Evolutionary conservation across 2,888 invertebrate species (phyloP).

Genomic region (Conistra vaccinii): DNA sequence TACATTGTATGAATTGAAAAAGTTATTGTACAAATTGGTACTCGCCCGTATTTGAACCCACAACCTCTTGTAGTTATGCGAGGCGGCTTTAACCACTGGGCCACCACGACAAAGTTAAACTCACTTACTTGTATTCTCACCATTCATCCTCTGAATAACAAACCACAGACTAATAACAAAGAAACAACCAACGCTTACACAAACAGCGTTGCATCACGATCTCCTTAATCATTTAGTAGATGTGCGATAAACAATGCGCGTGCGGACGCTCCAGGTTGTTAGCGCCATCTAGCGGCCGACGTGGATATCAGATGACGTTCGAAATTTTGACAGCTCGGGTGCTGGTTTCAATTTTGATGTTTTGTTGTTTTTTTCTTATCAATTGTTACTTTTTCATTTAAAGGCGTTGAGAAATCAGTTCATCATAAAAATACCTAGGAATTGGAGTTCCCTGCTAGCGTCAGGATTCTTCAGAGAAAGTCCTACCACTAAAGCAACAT

Average conservation of each 20-base stretch:
- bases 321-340: conserved; percentile 4
- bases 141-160: conserved; percentile 19
- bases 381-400: background rate
- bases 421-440: background rate
- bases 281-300: conserved; percentile 59
- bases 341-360: background rate
- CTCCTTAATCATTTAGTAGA: conserved; percentile 46
- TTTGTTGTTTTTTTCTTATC: background rate
- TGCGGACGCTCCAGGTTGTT: conserved; percentile 30
- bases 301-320: conserved; percentile 28
- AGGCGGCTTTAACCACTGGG: background rate
- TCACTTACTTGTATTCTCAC: background rate
- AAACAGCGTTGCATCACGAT: conserved; percentile 57
- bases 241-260: conserved; percentile 51
- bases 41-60: background rate
- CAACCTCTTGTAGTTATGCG: background rate
- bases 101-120: background rate
- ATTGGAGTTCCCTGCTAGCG: background rate
- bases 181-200: conserved; percentile 20
- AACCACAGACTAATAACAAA: conserved; percentile 33
- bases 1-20: background rate
- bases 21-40: background rate
- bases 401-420: background rate
- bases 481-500: background rate
- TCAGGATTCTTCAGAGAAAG: background rate